These are phyloP conservation scores for Pseudolaguvia tuberculata DNA, from an alignment of 2,113 vertebrate species.

Conservation along the genomic window DNA sequence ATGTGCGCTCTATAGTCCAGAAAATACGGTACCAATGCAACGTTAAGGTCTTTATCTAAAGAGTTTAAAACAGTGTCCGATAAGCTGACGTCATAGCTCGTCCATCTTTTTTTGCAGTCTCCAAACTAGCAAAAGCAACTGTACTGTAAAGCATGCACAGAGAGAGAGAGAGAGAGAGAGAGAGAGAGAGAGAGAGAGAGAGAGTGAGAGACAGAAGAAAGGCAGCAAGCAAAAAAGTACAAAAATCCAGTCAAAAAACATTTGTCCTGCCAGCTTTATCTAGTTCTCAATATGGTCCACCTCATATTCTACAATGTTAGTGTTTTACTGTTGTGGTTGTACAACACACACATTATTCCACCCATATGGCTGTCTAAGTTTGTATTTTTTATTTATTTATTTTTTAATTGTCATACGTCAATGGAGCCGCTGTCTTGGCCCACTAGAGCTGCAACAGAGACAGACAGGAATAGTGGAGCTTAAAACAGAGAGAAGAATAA, in stretches of 20 bases:
- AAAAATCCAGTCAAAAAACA: constrained; percentile 14
- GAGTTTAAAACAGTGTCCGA: constrained; percentile 26
- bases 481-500: constrained; percentile 1
- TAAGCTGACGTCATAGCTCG: not conserved
- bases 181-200: constrained; percentile 10
- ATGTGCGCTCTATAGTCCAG: no score
- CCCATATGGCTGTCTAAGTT: constrained; percentile 56
- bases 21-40: no score
- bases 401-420: constrained; percentile 32
- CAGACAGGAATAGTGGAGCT: not conserved
- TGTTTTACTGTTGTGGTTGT: constrained; percentile 54
- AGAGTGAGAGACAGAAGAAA: not conserved
- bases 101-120: constrained; percentile 15
- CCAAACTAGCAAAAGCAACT: constrained; percentile 22
- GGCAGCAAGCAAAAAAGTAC: constrained; percentile 19
- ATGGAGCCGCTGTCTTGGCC: constrained; percentile 34
- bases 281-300: constrained; percentile 62
- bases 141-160: constrained; percentile 32
- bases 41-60: not conserved
- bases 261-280: constrained; percentile 38
- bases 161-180: constrained; percentile 22
- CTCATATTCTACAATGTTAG: constrained; percentile 51
- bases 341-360: constrained; percentile 52
- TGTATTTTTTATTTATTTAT: constrained; percentile 21
- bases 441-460: constrained; percentile 23